Conservation (phyloP, 2,113 vertebrate genomes). For the Australoheros scitulus region DNA sequence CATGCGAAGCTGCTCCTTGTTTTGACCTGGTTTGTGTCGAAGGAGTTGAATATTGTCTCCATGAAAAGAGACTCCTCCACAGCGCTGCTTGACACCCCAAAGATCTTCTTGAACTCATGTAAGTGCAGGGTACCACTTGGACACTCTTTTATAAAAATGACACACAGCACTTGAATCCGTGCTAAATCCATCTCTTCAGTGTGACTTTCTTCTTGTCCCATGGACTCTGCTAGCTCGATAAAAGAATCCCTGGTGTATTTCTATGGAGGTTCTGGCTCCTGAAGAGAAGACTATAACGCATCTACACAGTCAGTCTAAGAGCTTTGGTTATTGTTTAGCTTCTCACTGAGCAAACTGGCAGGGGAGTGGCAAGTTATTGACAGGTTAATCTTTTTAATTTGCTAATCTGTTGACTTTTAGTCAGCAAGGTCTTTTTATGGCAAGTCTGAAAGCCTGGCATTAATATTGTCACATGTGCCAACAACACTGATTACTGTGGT, state of each 20-base stretch:
- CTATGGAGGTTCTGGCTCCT: background rate
- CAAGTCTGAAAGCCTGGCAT: background rate
- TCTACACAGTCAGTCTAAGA: slow-evolving; percentile 5
- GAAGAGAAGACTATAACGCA: background rate
- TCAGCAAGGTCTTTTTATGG: background rate
- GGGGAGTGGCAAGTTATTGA: background rate
- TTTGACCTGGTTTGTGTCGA: slow-evolving; percentile 85
- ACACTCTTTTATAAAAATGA: slow-evolving; percentile 85
- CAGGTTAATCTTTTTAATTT: slow-evolving; percentile 29
- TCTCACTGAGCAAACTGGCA: background rate
- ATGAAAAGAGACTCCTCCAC: slow-evolving; percentile 84
- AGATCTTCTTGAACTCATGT: slow-evolving; percentile 87
- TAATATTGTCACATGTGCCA: background rate
- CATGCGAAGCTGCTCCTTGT: fast-evolving
- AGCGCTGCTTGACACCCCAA: slow-evolving; percentile 80
- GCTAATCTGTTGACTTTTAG: slow-evolving; percentile 31
- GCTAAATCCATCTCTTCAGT: slow-evolving; percentile 77
- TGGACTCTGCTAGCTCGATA: background rate
- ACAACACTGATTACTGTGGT: background rate
- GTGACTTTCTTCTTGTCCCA: slow-evolving; percentile 72
- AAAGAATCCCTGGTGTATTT: background rate
- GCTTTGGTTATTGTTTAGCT: background rate
- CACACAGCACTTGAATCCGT: slow-evolving; percentile 85
- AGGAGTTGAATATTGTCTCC: slow-evolving; percentile 85
- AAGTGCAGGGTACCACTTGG: slow-evolving; percentile 86